phyloP scores from a whole-genome alignment of 2,113 vertebrate genomes.

The Triplophysa siluroides region DNA sequence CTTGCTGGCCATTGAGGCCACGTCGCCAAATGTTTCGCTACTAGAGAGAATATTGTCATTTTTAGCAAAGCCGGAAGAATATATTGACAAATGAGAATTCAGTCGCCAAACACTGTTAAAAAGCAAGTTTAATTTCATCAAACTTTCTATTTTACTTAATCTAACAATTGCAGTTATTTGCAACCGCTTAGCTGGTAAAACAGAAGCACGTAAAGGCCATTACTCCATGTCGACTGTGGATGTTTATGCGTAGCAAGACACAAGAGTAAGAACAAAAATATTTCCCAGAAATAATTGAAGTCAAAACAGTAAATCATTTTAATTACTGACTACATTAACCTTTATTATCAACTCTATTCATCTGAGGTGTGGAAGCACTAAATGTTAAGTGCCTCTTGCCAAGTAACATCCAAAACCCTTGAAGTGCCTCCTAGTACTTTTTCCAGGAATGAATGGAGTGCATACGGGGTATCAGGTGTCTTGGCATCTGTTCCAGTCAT shows the following conservation, averaged over 20 bases:
- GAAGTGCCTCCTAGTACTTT: background rate
- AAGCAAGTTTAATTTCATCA: background rate
- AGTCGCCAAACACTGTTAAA: background rate
- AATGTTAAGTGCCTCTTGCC: background rate
- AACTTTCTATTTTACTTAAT: background rate
- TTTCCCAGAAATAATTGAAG: background rate
- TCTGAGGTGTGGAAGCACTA: background rate
- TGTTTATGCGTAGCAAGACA: background rate
- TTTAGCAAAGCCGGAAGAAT: background rate
- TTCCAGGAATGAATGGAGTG: constrained; percentile 12
- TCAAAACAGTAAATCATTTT: background rate
- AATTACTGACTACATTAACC: background rate
- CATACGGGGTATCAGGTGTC: constrained; percentile 19
- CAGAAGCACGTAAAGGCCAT: no score
- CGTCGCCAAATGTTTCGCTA: no score
- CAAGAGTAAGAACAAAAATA: background rate
- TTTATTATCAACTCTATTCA: background rate
- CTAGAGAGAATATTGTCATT: background rate
- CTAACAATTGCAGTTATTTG: background rate
- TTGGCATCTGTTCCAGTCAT: constrained; percentile 49
- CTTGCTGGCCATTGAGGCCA: no score
- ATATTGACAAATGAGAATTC: background rate
- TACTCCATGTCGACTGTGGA: background rate
- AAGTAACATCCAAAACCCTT: background rate
- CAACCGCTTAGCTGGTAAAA: background rate